These are phyloP conservation scores for Syndactyla subalaris DNA, from an alignment of 2,797 vertebrate genomes.

Conservation along the genomic window DNA sequence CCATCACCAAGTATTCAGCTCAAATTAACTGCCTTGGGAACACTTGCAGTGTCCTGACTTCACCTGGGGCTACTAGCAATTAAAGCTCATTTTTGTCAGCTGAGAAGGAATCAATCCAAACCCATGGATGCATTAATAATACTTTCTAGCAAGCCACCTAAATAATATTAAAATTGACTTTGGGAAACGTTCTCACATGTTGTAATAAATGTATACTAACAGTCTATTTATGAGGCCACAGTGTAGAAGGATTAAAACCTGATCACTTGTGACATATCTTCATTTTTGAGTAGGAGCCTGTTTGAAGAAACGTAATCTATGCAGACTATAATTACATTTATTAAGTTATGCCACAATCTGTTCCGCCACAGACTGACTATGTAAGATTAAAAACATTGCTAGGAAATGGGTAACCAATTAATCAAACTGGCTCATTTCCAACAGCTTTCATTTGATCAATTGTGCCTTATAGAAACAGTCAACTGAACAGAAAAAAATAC, in stretches of 20 bases:
- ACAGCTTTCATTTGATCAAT: not conserved
- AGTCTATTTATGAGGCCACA: not conserved
- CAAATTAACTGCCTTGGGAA: slow-evolving; percentile 4
- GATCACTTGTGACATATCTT: not conserved
- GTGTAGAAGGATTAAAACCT: slow-evolving; percentile 14
- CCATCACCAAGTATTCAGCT: not conserved
- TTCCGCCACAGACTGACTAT: not conserved
- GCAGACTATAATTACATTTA: not conserved
- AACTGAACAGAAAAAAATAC: not conserved
- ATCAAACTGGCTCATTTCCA: not conserved
- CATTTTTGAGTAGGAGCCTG: not conserved
- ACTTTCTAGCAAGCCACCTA: not conserved
- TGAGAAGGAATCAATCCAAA: not conserved
- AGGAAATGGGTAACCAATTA: not conserved
- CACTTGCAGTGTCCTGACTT: not conserved
- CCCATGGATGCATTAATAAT: not conserved
- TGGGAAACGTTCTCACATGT: not conserved
- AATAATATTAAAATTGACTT: slow-evolving; percentile 42
- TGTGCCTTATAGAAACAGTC: not conserved
- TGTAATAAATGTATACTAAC: slow-evolving; percentile 22
- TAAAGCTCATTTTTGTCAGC: not conserved
- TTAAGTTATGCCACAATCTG: not conserved
- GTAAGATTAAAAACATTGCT: not conserved
- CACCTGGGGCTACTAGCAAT: not conserved
- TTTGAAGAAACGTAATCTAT: not conserved